Conservation (phyloP, 2,797 vertebrate species). For the Argentina silus region DNA sequence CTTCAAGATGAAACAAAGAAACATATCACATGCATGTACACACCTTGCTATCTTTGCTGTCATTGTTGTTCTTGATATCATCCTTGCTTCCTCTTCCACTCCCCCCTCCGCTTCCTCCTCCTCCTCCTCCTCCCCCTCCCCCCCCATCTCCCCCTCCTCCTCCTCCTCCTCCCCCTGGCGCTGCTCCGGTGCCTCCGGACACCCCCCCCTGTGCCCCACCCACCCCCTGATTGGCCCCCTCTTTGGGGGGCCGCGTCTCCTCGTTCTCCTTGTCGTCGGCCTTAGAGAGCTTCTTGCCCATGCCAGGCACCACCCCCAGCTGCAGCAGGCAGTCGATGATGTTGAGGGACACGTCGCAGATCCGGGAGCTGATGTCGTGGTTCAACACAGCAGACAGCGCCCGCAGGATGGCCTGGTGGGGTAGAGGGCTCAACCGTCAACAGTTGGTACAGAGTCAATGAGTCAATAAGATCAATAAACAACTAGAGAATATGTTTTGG, state of each 20-base stretch:
- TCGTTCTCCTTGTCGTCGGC: conserved; percentile 93
- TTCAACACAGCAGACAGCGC: conserved; percentile 94
- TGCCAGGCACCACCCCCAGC: conserved; percentile 91
- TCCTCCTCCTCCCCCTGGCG: conserved; percentile 72
- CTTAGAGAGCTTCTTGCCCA: conserved; percentile 88
- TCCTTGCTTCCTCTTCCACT: conserved; percentile 87
- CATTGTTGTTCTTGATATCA: conserved; percentile 91
- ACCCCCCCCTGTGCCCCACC: conserved; percentile 78
- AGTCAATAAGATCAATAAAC: too few species aligned
- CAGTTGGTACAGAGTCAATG: not conserved
- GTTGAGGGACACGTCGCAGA: conserved; percentile 94
- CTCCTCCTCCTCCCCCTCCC: conserved; percentile 77
- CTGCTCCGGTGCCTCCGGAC: conserved; percentile 71
- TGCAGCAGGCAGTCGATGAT: conserved; percentile 97
- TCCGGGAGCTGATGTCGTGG: conserved; percentile 96
- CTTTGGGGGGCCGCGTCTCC: conserved; percentile 84
- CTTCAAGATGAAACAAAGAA: not conserved
- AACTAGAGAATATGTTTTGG: too few species aligned
- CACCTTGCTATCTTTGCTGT: conserved; percentile 85
- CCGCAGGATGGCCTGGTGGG: conserved; percentile 87
- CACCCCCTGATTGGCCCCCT: conserved; percentile 82
- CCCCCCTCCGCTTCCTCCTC: conserved; percentile 68
- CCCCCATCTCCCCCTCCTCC: conserved; percentile 75
- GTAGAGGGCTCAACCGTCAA: not conserved
- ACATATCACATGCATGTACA: conserved; percentile 7